phyloP scores from a whole-genome alignment of 2,797 vertebrate species.

The Dermochelys coriacea region DNA sequence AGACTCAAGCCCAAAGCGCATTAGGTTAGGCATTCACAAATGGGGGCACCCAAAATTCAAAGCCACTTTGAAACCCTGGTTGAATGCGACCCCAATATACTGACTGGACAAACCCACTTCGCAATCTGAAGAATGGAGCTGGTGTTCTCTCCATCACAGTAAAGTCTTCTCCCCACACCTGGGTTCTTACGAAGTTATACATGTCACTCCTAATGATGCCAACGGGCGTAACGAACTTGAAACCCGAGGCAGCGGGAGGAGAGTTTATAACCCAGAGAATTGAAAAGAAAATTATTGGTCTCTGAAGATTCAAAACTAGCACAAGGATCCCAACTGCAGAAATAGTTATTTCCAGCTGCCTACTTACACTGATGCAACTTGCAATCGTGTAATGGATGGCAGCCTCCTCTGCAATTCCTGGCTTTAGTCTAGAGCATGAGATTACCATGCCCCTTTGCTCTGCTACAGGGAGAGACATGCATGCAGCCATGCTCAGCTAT shows the following conservation, averaged over 20 bases:
- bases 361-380: background rate
- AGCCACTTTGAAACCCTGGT: background rate
- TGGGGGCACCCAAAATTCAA: background rate
- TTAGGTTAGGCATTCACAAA: background rate
- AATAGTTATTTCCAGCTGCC: background rate
- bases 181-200: background rate
- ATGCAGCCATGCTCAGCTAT: background rate
- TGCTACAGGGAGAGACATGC: background rate
- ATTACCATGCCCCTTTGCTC: background rate
- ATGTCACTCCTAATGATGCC: background rate
- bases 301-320: background rate
- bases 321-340: background rate
- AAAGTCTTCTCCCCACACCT: background rate
- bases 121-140: background rate
- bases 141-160: too few relatives aligned
- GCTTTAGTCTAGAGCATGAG: background rate
- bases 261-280: background rate
- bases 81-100: background rate
- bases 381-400: background rate
- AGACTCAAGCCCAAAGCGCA: background rate
- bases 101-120: background rate
- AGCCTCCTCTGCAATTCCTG: background rate
- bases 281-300: background rate
- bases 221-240: background rate
- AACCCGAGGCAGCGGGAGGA: background rate